Conservation (phyloP, 2,113 vertebrate genomes). For the Lota lota region DNA sequence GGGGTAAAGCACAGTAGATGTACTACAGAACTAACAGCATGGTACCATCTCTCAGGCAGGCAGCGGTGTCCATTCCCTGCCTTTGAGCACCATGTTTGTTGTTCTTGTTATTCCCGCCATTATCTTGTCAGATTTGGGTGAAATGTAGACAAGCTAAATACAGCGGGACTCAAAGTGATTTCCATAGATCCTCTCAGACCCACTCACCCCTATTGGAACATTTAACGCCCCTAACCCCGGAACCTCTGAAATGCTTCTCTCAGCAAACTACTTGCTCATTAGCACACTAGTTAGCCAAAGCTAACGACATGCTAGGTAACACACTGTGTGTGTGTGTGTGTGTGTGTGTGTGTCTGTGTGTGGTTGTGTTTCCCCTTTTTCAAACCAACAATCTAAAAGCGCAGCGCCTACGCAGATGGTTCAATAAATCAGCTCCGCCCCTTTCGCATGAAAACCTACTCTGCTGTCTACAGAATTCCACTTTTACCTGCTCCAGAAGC, state of each 20-base stretch:
- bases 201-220: background rate
- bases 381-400: constrained; percentile 1
- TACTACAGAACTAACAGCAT: background rate
- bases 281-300: constrained; percentile 9
- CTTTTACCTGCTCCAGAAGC: constrained; percentile 33
- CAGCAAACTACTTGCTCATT: constrained; percentile 2
- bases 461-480: constrained; percentile 13
- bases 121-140: background rate
- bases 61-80: constrained; percentile 2
- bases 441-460: constrained; percentile 21
- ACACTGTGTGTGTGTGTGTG: constrained; percentile 5
- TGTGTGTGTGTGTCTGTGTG: background rate
- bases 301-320: background rate
- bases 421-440: constrained; percentile 36
- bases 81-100: background rate
- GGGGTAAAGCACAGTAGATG: background rate
- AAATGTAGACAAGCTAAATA: background rate
- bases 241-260: background rate
- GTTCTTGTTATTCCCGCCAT: constrained; percentile 9
- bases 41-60: background rate
- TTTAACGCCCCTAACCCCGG: background rate
- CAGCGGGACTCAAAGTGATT: background rate
- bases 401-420: constrained; percentile 9
- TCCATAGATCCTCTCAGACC: constrained; percentile 6
- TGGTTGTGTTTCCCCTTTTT: background rate